Evolutionary conservation across 1,140 invertebrate genomes (phyloP).

Genomic region (Listronotus bonariensis): DNA sequence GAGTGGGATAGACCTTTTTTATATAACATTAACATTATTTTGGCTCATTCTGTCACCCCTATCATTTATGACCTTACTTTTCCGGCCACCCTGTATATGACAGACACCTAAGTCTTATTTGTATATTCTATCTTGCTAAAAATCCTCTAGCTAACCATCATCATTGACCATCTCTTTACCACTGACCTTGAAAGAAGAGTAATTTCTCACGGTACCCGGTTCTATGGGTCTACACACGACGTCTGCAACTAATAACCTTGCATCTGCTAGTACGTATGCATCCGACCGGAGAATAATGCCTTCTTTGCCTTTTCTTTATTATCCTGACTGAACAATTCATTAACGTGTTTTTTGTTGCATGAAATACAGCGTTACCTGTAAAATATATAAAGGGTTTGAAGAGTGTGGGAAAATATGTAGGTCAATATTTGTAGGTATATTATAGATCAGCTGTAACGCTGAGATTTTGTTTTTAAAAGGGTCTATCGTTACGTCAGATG

Average conservation of each 20-base stretch:
- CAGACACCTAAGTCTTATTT: too few species aligned
- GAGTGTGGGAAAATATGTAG: conserved; percentile 29
- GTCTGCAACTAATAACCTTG: conserved; percentile 30
- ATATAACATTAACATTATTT: too few species aligned
- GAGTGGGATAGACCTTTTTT: too few species aligned
- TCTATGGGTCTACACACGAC: conserved; percentile 1
- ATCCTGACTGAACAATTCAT: conserved; percentile 3
- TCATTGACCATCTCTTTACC: too few species aligned
- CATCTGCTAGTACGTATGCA: conserved; percentile 31
- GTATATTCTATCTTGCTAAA: too few species aligned
- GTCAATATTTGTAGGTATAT: conserved; percentile 18
- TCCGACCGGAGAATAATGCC: conserved; percentile 11
- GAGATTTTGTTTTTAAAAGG: neutral
- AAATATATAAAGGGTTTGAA: neutral
- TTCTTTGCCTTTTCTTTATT: conserved; percentile 3
- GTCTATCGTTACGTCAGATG: neutral
- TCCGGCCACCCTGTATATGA: too few species aligned
- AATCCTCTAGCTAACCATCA: too few species aligned
- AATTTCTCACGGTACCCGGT: conserved; percentile 23
- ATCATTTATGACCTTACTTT: too few species aligned
- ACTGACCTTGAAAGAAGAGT: conserved; percentile 18
- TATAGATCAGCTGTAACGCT: conserved; percentile 4
- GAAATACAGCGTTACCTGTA: conserved; percentile 8
- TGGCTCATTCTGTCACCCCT: too few species aligned
- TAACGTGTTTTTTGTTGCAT: conserved; percentile 21